phyloP scores from a whole-genome alignment of 2,797 vertebrate genomes.

The Pempheris klunzingeri region DNA sequence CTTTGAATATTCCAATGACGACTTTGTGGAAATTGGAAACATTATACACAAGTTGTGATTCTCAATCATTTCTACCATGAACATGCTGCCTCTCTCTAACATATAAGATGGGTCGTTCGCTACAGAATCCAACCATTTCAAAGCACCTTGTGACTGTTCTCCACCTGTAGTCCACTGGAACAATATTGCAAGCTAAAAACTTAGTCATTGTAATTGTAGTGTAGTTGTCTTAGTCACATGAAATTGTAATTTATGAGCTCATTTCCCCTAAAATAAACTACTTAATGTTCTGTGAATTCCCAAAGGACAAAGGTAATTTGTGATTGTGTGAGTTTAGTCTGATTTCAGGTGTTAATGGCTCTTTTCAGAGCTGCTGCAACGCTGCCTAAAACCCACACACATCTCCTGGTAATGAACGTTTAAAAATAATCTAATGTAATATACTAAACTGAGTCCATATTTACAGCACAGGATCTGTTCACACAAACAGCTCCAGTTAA shows the following conservation, averaged over 20 bases:
- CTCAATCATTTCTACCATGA: background rate
- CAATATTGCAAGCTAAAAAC: background rate
- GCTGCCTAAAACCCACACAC: background rate
- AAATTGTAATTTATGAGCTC: too few species aligned
- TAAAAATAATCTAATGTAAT: background rate
- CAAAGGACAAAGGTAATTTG: background rate
- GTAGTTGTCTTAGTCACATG: too few species aligned
- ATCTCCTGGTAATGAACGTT: background rate
- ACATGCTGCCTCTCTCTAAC: background rate
- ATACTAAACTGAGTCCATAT: background rate
- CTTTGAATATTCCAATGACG: background rate
- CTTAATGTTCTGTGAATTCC: background rate
- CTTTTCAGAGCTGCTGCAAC: background rate
- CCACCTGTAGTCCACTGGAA: background rate
- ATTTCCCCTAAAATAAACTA: too few species aligned
- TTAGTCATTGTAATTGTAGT: too few species aligned
- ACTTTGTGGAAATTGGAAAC: background rate
- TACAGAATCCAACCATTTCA: background rate
- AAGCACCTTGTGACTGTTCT: background rate
- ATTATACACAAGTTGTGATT: background rate
- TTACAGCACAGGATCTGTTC: background rate
- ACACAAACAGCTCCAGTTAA: background rate
- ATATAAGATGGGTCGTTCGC: background rate
- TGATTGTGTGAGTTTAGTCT: constrained; percentile 4
- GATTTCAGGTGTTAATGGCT: constrained; percentile 7